A percentile compares a stretch with the other conserved stretches of the same genome.
Evolutionary conservation across 2,113 vertebrate genomes (phyloP).

Genomic region (Hassar affinis): DNA sequence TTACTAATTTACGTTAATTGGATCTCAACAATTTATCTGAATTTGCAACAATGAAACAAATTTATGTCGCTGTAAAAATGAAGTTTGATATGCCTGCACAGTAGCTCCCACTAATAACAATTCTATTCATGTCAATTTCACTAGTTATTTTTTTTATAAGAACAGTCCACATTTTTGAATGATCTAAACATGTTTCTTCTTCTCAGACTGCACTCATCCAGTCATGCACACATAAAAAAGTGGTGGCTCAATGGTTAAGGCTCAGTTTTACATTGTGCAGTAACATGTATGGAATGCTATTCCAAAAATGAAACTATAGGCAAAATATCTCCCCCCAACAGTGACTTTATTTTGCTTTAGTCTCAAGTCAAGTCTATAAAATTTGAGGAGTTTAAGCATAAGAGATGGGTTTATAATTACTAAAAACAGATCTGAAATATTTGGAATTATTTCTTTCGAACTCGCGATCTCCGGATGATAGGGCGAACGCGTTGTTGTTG

Average conservation of each 20-base stretch:
- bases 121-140: background rate
- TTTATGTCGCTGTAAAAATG: background rate
- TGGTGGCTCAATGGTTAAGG: no score
- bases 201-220: background rate
- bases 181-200: background rate
- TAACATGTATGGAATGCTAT: no score
- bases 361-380: no score
- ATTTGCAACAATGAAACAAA: background rate
- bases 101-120: background rate
- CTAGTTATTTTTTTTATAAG: background rate
- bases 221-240: background rate
- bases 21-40: background rate
- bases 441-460: no score
- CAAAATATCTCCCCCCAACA: no score
- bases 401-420: no score
- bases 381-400: no score
- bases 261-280: background rate
- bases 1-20: background rate
- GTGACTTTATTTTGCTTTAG: no score
- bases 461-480: no score
- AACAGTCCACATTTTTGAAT: background rate
- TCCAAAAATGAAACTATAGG: no score
- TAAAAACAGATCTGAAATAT: no score
- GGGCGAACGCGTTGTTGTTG: no score
- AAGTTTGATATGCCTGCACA: background rate